Base-by-base conservation (phyloP, 2,888 invertebrate species). In the Cosmopolites sordidus region DNA sequence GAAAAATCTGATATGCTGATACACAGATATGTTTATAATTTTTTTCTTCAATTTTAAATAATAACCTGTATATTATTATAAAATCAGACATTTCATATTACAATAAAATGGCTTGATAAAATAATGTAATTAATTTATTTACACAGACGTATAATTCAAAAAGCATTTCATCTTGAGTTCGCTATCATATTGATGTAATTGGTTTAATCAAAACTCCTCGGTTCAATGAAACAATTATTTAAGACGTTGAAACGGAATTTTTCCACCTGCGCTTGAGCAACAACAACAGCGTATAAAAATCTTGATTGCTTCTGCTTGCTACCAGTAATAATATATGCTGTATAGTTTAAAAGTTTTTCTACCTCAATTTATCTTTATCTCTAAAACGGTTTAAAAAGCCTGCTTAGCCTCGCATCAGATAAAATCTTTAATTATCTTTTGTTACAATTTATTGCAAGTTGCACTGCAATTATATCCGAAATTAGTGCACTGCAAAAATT, bases 351-450 rank as follows among this genome's bases (percentile, higher is more conserved):
- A 12, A 33, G 15, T 51, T 54, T 40, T 47, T 39, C 47, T 39
- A 51, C 43, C 44, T 55, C 47, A 50, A 54, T 50, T 46, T 51
- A 51, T 51, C 50, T 47, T 51, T 55, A 55, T 55, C 55, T 48
- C 44, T 44, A 46, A 48, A 48, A 44, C 45, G 43, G 44, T 45
- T 44, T 41, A 17, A 48, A 48, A 51, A 48, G 41, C 39, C 51
- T 52, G 12, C 48, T 18, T 39, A 45, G 43, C 49, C 49, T 56
- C 43, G 47, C 40, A 42, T 43, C 53, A 46, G 57, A 57, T 57
- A 57, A 47, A 29, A 57, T 57, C 57, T 57, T 57, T 57, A 57
- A 57, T 57, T 57, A 57, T 54, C 53, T 57, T 57, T 54, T 57
- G 57, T 57, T 57, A 54, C 51, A 57, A 57, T 57, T 57, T 57